phyloP scores from a whole-genome alignment of 2,797 vertebrate species.

The Microhierax caerulescens region DNA sequence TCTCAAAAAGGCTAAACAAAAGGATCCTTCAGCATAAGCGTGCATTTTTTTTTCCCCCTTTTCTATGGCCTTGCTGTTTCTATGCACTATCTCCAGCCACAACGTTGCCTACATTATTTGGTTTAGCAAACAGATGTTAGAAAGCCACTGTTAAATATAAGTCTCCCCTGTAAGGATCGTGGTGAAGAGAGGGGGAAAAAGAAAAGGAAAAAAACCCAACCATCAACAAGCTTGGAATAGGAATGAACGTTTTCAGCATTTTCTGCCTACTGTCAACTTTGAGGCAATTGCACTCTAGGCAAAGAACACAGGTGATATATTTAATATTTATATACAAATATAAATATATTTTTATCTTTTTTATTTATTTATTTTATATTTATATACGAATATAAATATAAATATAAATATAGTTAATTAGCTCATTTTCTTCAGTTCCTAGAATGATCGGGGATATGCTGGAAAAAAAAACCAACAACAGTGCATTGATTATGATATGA shows the following conservation, averaged over 20 bases:
- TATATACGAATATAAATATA: too few species aligned
- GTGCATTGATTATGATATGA: background rate
- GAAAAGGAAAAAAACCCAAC: rapidly evolving
- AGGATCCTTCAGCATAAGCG: constrained; percentile 55
- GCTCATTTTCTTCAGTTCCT: background rate
- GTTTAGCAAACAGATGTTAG: constrained; percentile 30
- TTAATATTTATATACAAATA: too few species aligned
- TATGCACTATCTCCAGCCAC: constrained; percentile 29
- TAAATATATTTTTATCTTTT: too few species aligned
- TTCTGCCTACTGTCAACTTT: background rate
- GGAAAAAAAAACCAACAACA: constrained; percentile 1
- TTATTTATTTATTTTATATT: too few species aligned
- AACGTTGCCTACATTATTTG: constrained; percentile 39
- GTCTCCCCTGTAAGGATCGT: background rate
- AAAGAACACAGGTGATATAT: background rate
- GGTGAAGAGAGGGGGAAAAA: background rate
- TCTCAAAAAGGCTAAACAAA: constrained; percentile 75
- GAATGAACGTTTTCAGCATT: background rate
- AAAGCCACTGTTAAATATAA: constrained; percentile 19
- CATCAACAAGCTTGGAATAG: background rate
- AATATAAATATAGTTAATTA: background rate
- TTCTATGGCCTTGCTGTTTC: constrained; percentile 46
- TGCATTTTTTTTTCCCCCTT: background rate
- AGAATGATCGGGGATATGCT: background rate
- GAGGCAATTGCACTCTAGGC: background rate